These are phyloP conservation scores for Camptogramma bilineatum DNA, from an alignment of 2,888 invertebrate genomes.

Conservation along the genomic window DNA sequence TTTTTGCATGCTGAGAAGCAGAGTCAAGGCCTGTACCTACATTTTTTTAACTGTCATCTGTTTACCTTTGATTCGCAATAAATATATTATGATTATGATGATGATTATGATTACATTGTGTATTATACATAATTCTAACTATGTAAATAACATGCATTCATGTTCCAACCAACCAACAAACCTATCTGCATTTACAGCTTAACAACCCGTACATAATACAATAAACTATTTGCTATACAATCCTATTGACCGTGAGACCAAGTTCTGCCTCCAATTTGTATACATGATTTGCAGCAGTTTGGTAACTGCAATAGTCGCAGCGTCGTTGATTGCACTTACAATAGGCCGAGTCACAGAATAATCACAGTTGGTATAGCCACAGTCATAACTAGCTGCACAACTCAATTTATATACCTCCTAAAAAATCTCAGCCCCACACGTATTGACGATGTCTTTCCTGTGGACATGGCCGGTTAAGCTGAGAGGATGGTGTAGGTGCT, in stretches of 20 bases:
- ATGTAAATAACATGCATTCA: background rate
- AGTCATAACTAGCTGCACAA: slow-evolving; percentile 12
- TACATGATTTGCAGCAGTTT: slow-evolving; percentile 38
- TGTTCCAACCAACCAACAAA: background rate
- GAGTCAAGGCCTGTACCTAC: too few species aligned
- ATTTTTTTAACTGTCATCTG: too few species aligned
- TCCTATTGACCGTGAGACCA: slow-evolving; percentile 28
- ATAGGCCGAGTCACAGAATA: slow-evolving; percentile 43
- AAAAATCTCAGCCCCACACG: background rate
- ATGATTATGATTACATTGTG: too few species aligned
- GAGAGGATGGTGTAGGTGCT: too few species aligned
- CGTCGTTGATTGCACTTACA: slow-evolving; percentile 48
- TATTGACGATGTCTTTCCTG: too few species aligned
- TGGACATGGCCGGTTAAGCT: too few species aligned
- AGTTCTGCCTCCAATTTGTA: slow-evolving; percentile 33
- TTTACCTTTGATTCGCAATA: too few species aligned
- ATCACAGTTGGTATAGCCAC: slow-evolving; percentile 19
- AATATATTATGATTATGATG: too few species aligned
- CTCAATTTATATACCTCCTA: background rate
- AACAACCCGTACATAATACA: slow-evolving; percentile 11
- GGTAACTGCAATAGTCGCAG: slow-evolving; percentile 38
- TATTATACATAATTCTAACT: background rate
- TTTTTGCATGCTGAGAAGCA: too few species aligned
- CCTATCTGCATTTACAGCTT: background rate
- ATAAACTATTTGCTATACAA: slow-evolving; percentile 27